A percentile compares a stretch with the other conserved stretches of the same genome.
Conservation (phyloP, 2,113 vertebrate genomes). For the Axis porcinus region DNA sequence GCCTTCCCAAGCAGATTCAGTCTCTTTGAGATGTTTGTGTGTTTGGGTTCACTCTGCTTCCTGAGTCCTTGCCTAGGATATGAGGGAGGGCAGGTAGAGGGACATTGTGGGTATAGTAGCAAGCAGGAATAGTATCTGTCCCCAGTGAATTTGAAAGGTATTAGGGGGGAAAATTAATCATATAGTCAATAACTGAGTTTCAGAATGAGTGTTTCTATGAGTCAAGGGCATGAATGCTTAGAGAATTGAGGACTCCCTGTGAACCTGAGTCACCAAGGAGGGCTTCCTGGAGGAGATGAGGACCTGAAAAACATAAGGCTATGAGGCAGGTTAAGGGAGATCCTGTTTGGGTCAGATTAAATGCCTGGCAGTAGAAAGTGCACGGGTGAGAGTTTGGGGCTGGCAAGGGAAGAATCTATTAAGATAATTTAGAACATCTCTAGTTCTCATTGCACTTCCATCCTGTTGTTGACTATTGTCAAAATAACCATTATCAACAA, state of each 20-base stretch:
- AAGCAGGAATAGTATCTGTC: not conserved
- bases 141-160: not conserved
- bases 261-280: not conserved
- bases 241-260: not conserved
- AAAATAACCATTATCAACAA: not conserved
- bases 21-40: not conserved
- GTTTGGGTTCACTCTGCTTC: not conserved
- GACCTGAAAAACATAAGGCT: not conserved
- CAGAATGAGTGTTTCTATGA: not conserved
- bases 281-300: not conserved
- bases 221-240: not conserved
- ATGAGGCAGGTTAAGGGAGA: not conserved
- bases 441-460: not conserved
- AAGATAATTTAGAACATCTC: not conserved
- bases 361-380: not conserved
- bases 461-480: not conserved
- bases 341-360: not conserved
- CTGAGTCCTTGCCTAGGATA: not conserved
- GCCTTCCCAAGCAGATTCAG: not conserved
- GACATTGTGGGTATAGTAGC: not conserved
- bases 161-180: not conserved
- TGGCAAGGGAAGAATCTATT: not conserved
- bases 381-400: fast-evolving
- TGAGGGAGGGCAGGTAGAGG: not conserved
- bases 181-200: not conserved